These are phyloP conservation scores for Shinisaurus crocodilurus DNA, from an alignment of 2,113 vertebrate genomes.

Conservation along the genomic window DNA sequence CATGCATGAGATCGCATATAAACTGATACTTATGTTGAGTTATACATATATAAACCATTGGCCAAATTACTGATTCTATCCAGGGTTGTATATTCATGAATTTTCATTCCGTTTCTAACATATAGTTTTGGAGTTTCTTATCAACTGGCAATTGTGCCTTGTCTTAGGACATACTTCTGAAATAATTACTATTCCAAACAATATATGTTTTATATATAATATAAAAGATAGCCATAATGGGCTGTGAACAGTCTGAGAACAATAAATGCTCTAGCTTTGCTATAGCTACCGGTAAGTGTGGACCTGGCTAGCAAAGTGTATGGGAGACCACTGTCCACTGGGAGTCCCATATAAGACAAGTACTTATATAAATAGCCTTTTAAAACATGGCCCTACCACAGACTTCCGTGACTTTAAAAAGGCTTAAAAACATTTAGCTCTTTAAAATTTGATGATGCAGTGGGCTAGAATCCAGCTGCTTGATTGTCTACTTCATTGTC, in stretches of 20 bases:
- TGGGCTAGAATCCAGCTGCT: neutral
- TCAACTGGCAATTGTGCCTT: neutral
- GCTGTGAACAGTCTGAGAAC: neutral
- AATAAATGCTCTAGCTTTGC: neutral
- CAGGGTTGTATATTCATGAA: neutral
- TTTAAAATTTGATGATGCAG: neutral
- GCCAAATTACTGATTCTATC: neutral
- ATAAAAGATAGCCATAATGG: neutral
- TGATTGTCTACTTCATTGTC: neutral
- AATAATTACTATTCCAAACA: neutral
- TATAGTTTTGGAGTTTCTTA: neutral
- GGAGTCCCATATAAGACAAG: neutral
- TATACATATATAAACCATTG: neutral
- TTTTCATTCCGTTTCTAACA: neutral
- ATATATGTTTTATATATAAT: neutral
- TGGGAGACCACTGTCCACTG: too few species aligned
- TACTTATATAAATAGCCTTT: neutral
- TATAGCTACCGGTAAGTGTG: neutral
- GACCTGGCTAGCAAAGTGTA: neutral
- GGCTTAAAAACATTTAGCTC: neutral
- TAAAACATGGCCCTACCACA: neutral
- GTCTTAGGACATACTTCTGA: neutral
- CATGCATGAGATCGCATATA: neutral
- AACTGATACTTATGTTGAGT: neutral
- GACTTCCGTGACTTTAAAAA: neutral